Base-by-base conservation (phyloP, 1,140 invertebrate species). In the Saccostrea echinata region DNA sequence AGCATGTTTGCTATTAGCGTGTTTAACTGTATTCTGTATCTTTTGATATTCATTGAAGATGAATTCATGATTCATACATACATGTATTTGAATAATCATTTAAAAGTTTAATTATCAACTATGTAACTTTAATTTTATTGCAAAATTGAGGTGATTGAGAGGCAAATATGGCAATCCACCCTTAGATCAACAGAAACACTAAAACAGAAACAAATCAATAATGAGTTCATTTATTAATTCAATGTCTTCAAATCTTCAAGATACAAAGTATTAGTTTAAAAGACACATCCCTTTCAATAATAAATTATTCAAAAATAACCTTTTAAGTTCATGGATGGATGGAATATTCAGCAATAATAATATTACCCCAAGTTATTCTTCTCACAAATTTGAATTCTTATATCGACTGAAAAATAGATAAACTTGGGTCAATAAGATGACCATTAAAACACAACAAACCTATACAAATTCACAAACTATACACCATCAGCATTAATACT, bases 141-240 rank as follows among this genome's bases (percentile, higher is more conserved):
- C 43, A 43, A 43, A 43, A 43, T 43, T 4, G 43, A 9, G 0
- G 4, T 43, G 43, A 43, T 0, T 43, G 43, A 43, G 43, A 43
- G 43, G 43, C 43, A 43, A 3, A 43, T 43, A 3, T 43, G 43
- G 4, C 43, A 43, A 43, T 3, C 4, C 43, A 43, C 4, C 18
- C 18, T 6, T 61, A 21, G 55, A 61, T 3, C 55, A 61, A 21
- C 55, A 61, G n/a, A 61, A 21, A 61, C 16, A 61, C n/a, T 21
- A 21, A 61, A 61, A 61, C 55, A 21, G 43, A 61, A 21, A 16
- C 68, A 76, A 33, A 30, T 64, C 21, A 64, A 64, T 33, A 76
- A 76, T 76, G 68, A 76, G 68, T 76, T 76, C 16, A 30, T 76
- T 76, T 76, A 76, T 76, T 76, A 76, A 76, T 76, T 76, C 68